Conservation (phyloP, 2,888 invertebrate genomes). For the Rosalia funebris region DNA sequence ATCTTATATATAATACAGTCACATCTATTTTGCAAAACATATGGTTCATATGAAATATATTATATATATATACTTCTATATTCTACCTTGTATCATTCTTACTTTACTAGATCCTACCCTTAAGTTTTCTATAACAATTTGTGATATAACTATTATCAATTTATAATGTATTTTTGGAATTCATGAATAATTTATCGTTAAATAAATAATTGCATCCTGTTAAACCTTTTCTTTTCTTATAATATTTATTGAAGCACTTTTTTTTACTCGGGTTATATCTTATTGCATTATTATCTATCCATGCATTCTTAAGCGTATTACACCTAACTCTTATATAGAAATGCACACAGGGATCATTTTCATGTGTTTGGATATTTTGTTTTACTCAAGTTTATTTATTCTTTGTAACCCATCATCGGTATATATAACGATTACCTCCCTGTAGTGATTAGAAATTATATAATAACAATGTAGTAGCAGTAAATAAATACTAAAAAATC, state of each 20-base stretch:
- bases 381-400: neutral
- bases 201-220: conserved; percentile 18
- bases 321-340: neutral
- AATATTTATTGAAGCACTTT: neutral
- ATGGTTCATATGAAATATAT: neutral
- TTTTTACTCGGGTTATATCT: neutral
- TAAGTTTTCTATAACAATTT: conserved; percentile 32
- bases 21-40: neutral
- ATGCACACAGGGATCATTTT: neutral
- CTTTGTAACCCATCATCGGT: neutral
- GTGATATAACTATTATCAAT: conserved; percentile 40
- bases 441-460: too few species aligned
- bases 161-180: conserved; percentile 36
- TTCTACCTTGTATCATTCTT: neutral
- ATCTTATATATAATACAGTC: neutral
- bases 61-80: conserved; percentile 1
- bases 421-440: too few species aligned
- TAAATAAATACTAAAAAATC: too few species aligned
- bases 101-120: neutral
- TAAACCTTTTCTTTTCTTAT: neutral
- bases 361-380: neutral
- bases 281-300: neutral
- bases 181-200: conserved; percentile 20
- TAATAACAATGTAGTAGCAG: too few species aligned
- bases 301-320: neutral